Percentiles rank a stretch among this genome's conserved stretches.
Conservation (phyloP, 1,140 invertebrate species). For the Tetranychus cinnabarinus region DNA sequence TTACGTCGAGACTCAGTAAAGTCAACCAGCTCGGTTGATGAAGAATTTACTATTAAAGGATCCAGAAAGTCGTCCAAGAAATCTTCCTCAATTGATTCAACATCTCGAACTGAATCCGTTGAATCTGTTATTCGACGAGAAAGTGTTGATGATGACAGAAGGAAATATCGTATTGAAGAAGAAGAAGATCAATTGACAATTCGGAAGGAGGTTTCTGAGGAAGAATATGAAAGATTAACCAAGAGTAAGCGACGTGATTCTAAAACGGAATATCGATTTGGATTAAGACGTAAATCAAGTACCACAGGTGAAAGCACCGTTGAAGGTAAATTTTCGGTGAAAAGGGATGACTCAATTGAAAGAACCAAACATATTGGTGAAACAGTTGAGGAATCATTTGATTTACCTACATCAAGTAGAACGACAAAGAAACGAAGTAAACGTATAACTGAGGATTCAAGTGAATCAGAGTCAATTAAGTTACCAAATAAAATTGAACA, state of each 20-base stretch:
- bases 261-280: background rate
- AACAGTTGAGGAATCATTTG: background rate
- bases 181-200: constrained; percentile 1
- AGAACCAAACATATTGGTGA: background rate
- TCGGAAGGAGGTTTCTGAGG: background rate
- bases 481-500: background rate
- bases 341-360: background rate
- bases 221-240: background rate
- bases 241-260: background rate
- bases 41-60: background rate
- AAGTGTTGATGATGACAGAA: constrained; percentile 7
- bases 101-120: background rate
- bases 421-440: background rate
- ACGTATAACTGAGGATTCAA: background rate
- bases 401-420: background rate
- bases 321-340: background rate
- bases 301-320: background rate
- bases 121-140: constrained; percentile 4
- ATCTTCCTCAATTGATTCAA: background rate
- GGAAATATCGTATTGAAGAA: constrained; percentile 8
- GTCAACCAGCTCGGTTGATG: background rate
- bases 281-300: background rate
- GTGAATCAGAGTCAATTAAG: background rate
- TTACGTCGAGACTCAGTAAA: background rate
- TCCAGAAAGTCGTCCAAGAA: background rate